Evolutionary conservation across 1,140 invertebrate genomes (phyloP).

Genomic region (Antheraea mylitta): DNA sequence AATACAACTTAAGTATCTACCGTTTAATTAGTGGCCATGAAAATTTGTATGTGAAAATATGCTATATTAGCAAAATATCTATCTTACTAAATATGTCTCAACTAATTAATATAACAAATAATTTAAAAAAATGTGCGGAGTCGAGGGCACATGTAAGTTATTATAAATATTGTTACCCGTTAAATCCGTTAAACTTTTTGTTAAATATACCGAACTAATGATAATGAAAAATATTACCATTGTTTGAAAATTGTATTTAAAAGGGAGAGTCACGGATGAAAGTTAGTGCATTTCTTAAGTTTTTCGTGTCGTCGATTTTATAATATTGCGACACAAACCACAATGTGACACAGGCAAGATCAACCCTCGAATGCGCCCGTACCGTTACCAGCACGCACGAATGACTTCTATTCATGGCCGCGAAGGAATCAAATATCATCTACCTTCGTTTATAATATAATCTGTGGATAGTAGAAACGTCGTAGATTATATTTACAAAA

Average conservation of each 20-base stretch:
- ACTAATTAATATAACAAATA: too few species aligned
- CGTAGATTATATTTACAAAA: too few species aligned
- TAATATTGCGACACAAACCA: constrained; percentile 2
- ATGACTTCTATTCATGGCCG: neutral
- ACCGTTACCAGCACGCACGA: neutral
- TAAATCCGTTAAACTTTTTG: too few species aligned
- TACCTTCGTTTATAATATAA: neutral
- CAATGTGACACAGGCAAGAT: neutral
- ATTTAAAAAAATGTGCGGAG: too few species aligned
- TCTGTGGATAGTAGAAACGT: neutral
- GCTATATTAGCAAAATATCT: too few species aligned
- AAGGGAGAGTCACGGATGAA: neutral
- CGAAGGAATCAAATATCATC: neutral
- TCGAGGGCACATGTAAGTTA: too few species aligned
- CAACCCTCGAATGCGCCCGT: neutral
- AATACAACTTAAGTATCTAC: too few species aligned
- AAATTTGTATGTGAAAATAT: too few species aligned
- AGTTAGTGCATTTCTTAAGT: neutral
- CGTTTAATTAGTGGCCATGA: too few species aligned
- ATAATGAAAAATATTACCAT: neutral
- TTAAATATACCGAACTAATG: too few species aligned
- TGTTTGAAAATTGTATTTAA: neutral
- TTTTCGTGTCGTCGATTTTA: neutral
- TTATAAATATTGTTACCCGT: too few species aligned
- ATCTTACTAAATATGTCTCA: too few species aligned